Conservation (phyloP, 2,888 invertebrate species). For the Pachliopta kotzebuea region DNA sequence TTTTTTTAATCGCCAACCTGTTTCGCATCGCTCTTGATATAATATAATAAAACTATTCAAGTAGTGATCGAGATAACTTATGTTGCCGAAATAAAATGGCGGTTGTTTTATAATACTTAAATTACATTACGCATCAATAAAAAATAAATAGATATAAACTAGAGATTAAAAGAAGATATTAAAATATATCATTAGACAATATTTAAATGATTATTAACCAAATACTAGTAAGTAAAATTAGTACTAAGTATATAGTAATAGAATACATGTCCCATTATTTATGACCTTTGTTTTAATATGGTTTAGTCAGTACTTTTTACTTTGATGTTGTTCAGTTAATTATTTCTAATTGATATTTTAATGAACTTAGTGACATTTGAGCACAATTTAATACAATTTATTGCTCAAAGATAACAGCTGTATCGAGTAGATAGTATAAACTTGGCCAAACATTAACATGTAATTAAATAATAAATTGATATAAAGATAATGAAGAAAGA, state of each 20-base stretch:
- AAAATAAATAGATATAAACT: too few species aligned
- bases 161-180: too few species aligned
- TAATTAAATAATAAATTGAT: conserved; percentile 77
- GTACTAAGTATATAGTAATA: too few species aligned
- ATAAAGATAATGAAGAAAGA: conserved; percentile 63
- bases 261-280: too few species aligned
- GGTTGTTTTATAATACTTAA: neutral
- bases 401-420: conserved; percentile 47
- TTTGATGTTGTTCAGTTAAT: too few species aligned
- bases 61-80: neutral
- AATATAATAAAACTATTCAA: neutral
- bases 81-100: neutral
- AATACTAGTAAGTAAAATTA: too few species aligned
- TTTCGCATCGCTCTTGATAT: neutral
- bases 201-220: too few species aligned
- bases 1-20: neutral
- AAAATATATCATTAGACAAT: too few species aligned
- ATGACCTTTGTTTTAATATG: too few species aligned
- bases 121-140: too few species aligned
- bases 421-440: conserved; percentile 59
- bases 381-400: conserved; percentile 38
- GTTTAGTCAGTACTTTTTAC: too few species aligned
- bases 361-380: neutral
- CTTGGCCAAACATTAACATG: conserved; percentile 58
- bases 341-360: too few species aligned